Conservation (phyloP, 2,888 invertebrate genomes). For the Ormyrus rosae region DNA sequence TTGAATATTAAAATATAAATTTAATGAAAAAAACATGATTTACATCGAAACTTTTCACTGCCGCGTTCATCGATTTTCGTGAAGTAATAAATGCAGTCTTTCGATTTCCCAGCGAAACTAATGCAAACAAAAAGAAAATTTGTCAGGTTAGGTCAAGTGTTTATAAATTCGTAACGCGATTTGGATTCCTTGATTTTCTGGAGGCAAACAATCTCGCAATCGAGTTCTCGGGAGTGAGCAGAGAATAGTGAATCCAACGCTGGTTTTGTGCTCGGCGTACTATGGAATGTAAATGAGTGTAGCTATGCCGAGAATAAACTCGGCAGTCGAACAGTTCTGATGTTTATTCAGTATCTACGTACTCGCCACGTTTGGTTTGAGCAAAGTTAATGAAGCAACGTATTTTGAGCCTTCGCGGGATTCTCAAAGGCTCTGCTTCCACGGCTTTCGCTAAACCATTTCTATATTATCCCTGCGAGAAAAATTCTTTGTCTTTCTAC, state of each 20-base stretch:
- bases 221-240: conserved; percentile 19
- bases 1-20: no score
- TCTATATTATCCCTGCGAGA: no score
- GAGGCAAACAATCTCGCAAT: conserved; percentile 26
- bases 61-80: no score
- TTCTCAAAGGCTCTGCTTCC: no score
- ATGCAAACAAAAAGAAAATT: neutral
- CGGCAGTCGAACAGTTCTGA: conserved; percentile 34
- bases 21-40: no score
- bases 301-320: conserved; percentile 39
- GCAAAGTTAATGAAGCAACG: conserved; percentile 32
- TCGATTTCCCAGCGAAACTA: no score
- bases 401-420: neutral
- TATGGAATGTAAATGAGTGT: conserved; percentile 41
- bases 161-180: conserved; percentile 27
- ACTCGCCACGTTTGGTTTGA: neutral
- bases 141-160: conserved; percentile 6
- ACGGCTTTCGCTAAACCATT: no score
- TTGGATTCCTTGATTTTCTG: conserved; percentile 31
- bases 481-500: no score
- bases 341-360: conserved; percentile 31
- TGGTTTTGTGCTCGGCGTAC: neutral
- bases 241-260: conserved; percentile 22
- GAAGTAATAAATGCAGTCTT: no score
- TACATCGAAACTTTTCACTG: no score